phyloP scores from a whole-genome alignment of 2,113 vertebrate species.

The Dasyprocta punctata region DNA sequence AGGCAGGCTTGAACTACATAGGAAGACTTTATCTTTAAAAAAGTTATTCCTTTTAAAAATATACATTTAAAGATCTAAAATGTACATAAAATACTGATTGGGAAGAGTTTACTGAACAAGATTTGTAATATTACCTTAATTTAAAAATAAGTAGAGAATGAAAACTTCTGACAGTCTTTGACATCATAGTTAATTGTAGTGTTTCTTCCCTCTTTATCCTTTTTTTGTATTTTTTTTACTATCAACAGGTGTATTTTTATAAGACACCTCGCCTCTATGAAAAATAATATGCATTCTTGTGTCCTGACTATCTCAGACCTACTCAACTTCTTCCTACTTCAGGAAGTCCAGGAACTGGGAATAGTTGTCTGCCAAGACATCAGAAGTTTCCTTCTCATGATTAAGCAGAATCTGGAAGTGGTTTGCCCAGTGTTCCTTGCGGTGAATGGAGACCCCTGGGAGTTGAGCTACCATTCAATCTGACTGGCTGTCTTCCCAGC shows the following conservation, averaged over 20 bases:
- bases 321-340: background rate
- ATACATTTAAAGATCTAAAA: background rate
- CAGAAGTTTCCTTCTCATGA: slow-evolving; percentile 13
- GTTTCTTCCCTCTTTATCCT: background rate
- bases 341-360: background rate
- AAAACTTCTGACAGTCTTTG: background rate
- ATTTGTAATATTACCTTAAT: background rate
- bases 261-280: slow-evolving; percentile 13
- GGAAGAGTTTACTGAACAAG: background rate
- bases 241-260: background rate
- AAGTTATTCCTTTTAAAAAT: slow-evolving; percentile 38
- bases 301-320: background rate
- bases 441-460: slow-evolving; percentile 57
- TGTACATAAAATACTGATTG: background rate
- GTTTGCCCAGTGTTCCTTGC: slow-evolving; percentile 20
- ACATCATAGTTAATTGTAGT: slow-evolving; percentile 25
- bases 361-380: background rate
- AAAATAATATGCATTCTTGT: background rate
- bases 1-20: background rate
- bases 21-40: background rate
- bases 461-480: slow-evolving; percentile 57
- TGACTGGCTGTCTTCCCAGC: slow-evolving; percentile 62
- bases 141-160: background rate
- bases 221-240: slow-evolving; percentile 16
- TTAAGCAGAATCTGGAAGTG: slow-evolving; percentile 25